These are phyloP conservation scores for Epistrophe grossulariae DNA, from an alignment of 2,888 invertebrate species.

Conservation along the genomic window DNA sequence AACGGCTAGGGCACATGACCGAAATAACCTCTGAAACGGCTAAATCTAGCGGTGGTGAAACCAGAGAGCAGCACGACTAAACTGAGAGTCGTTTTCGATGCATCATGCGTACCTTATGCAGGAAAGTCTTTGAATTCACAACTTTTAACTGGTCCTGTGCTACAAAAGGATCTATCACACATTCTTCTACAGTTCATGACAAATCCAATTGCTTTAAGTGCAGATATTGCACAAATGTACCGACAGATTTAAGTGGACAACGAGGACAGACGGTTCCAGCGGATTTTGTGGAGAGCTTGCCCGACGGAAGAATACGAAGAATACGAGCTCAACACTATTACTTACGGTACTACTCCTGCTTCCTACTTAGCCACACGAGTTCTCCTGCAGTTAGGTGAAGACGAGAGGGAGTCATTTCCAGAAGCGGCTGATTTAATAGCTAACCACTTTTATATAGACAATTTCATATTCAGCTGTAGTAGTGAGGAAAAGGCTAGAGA, in stretches of 20 bases:
- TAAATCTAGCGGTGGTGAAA: neutral
- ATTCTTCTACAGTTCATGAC: constrained; percentile 51
- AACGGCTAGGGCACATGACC: constrained; percentile 55
- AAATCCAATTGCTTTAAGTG: constrained; percentile 49
- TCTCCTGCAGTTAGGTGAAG: constrained; percentile 41
- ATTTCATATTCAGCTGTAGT: constrained; percentile 48
- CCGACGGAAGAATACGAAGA: neutral
- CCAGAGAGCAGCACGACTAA: too few species aligned
- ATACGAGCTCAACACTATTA: constrained; percentile 57
- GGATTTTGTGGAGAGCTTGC: constrained; percentile 57
- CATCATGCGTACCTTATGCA: constrained; percentile 8
- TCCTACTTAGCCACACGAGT: constrained; percentile 58
- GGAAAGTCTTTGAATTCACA: constrained; percentile 43
- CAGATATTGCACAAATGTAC: constrained; percentile 71
- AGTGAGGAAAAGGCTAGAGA: neutral
- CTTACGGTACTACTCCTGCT: constrained; percentile 48
- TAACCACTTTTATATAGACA: constrained; percentile 53
- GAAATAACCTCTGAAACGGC: constrained; percentile 30
- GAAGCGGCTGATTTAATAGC: constrained; percentile 25
- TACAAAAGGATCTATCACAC: constrained; percentile 46
- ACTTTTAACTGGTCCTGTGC: constrained; percentile 45
- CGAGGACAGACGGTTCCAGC: constrained; percentile 52
- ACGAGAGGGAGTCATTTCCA: constrained; percentile 34
- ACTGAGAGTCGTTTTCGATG: constrained; percentile 29
- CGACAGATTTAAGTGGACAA: constrained; percentile 50